A percentile compares a stretch with the other conserved stretches of the same genome.
These are phyloP conservation scores for Mnemiopsis leidyi DNA, from an alignment of 37 sponge, comb jelly and placozoan genomes.

Conservation along the genomic window DNA sequence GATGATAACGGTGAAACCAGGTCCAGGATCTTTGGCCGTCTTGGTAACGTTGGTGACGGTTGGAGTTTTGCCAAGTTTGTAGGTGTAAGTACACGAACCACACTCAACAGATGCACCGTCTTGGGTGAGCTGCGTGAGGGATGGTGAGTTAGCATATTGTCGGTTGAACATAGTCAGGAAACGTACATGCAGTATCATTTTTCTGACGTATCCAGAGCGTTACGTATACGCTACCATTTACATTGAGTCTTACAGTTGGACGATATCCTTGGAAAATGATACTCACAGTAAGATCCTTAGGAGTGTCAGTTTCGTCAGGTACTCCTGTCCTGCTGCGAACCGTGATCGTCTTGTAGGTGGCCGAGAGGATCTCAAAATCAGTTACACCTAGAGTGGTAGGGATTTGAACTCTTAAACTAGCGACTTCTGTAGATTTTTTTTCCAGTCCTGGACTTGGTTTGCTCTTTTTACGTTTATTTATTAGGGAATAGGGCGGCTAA, in stretches of 20 bases:
- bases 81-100: conserved; percentile 13
- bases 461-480: too few species aligned
- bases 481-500: too few species aligned
- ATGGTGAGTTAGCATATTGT: too few species aligned
- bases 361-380: background rate
- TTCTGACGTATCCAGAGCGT: too few species aligned
- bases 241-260: too few species aligned
- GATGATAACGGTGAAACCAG: background rate
- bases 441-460: too few species aligned
- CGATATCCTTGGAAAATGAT: too few species aligned
- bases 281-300: conserved; percentile 28
- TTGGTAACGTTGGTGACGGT: background rate
- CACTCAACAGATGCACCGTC: conserved; percentile 20
- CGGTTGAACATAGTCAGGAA: too few species aligned
- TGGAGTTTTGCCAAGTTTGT: background rate
- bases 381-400: background rate
- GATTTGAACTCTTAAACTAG: too few species aligned
- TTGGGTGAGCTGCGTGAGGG: conserved; percentile 36
- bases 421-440: too few species aligned
- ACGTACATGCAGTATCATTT: too few species aligned
- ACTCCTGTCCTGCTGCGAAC: conserved; percentile 22
- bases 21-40: background rate
- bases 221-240: too few species aligned
- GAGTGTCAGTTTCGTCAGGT: background rate
- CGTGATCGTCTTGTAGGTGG: background rate